Conservation (phyloP, 92 coral and sea anemone species). For the Plumapathes pennacea region DNA sequence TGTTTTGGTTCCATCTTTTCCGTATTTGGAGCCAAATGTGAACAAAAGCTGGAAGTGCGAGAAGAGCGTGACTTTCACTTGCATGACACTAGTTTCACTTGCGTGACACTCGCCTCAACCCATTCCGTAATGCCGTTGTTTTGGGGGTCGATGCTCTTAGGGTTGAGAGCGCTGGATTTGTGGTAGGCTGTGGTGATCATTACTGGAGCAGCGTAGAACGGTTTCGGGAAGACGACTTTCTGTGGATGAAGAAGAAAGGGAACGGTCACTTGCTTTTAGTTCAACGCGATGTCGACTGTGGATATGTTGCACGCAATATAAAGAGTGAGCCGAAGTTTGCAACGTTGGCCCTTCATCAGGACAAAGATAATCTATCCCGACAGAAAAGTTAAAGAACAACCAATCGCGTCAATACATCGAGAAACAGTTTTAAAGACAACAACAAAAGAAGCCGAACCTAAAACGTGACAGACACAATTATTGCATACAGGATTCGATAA, state of each 20-base stretch:
- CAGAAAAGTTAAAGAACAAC: too few relatives aligned
- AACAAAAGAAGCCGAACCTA: too few relatives aligned
- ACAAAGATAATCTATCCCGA: too few relatives aligned
- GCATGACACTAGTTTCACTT: too few relatives aligned
- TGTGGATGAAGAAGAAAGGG: neutral
- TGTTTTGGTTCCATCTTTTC: neutral
- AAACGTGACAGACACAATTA: too few relatives aligned
- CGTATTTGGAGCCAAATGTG: too few relatives aligned
- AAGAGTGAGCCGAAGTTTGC: too few relatives aligned
- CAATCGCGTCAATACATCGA: too few relatives aligned
- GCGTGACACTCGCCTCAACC: constrained; percentile 56
- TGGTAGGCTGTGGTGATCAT: constrained; percentile 69
- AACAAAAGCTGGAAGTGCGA: neutral
- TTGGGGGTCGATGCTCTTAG: constrained; percentile 33
- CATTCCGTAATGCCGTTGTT: constrained; percentile 75
- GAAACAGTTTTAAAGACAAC: too few relatives aligned
- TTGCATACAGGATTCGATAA: neutral
- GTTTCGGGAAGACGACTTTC: constrained; percentile 39
- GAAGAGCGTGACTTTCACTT: constrained; percentile 4
- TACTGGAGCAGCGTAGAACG: constrained; percentile 66
- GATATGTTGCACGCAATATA: too few relatives aligned
- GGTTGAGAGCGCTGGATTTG: constrained; percentile 19
- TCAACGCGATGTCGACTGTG: too few relatives aligned
- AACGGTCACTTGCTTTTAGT: neutral
- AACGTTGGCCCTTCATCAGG: too few relatives aligned